phyloP scores from a whole-genome alignment of 2,797 vertebrate species.

The Enteromius viviparus region DNA sequence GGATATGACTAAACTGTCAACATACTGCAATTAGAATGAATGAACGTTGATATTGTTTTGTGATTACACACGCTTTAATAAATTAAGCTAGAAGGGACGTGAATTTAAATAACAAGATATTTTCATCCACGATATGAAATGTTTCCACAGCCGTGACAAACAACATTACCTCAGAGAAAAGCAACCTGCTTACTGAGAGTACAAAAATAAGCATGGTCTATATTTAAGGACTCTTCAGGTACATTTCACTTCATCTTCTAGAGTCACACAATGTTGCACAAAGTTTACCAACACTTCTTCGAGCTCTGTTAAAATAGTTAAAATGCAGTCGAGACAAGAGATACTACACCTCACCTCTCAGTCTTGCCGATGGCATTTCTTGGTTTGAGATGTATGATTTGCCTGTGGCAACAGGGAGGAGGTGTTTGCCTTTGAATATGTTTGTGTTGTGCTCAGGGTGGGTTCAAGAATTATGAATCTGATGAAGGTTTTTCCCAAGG shows the following conservation, averaged over 20 bases:
- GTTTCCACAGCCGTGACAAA: slow-evolving; percentile 32
- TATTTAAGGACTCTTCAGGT: slow-evolving; percentile 26
- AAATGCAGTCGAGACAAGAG: slow-evolving; percentile 31
- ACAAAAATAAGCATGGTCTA: slow-evolving; percentile 7
- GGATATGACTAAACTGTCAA: slow-evolving; percentile 3
- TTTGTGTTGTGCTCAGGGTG: slow-evolving; percentile 36
- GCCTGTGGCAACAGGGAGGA: slow-evolving; percentile 42
- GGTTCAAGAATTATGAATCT: slow-evolving; percentile 15
- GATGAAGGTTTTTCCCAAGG: slow-evolving; percentile 22
- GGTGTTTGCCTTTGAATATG: slow-evolving; percentile 23
- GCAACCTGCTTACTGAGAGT: neutral
- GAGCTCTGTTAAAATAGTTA: slow-evolving; percentile 33
- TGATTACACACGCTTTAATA: slow-evolving; percentile 7
- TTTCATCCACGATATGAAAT: slow-evolving; percentile 25
- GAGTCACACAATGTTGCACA: slow-evolving; percentile 5
- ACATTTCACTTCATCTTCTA: slow-evolving; percentile 19
- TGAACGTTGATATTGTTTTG: slow-evolving; percentile 25
- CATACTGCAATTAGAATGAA: slow-evolving; percentile 20
- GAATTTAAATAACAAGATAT: neutral
- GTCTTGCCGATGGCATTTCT: slow-evolving; percentile 38
- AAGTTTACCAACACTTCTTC: slow-evolving; percentile 41
- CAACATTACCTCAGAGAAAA: slow-evolving; percentile 14
- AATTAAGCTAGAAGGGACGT: neutral
- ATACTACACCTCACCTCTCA: slow-evolving; percentile 28
- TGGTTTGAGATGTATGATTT: slow-evolving; percentile 40